phyloP scores from a whole-genome alignment of 2,113 vertebrate species.

The Speoplatyrhinus poulsoni region DNA sequence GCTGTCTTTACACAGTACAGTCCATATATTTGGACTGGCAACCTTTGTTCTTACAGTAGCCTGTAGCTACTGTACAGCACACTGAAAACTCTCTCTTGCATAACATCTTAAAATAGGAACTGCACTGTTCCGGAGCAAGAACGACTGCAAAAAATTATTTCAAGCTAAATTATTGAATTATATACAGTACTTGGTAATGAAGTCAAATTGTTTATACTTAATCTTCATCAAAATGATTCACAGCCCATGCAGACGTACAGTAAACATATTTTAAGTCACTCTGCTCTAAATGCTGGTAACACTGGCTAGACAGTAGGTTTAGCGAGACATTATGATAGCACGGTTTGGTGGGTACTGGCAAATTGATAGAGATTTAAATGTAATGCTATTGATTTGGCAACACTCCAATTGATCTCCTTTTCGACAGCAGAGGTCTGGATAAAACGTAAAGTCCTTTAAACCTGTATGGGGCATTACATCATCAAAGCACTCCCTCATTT shows the following conservation, averaged over 20 bases:
- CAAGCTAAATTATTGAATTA: neutral
- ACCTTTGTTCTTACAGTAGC: conserved; percentile 35
- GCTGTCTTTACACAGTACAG: conserved; percentile 51
- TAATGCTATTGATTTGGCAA: conserved; percentile 66
- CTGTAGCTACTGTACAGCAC: conserved; percentile 17
- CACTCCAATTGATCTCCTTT: conserved; percentile 57
- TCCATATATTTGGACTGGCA: conserved; percentile 56
- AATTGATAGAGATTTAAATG: conserved; percentile 62
- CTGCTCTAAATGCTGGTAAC: neutral
- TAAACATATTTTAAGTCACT: conserved; percentile 15
- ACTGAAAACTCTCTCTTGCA: conserved; percentile 36
- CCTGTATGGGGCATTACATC: conserved; percentile 55
- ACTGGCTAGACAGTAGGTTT: conserved; percentile 17
- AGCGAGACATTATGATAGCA: conserved; percentile 42
- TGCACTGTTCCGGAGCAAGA: conserved; percentile 15
- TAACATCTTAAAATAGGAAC: conserved; percentile 35
- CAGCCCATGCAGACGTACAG: neutral
- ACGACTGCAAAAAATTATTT: neutral
- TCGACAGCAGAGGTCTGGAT: conserved; percentile 54
- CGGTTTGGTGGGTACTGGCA: conserved; percentile 38
- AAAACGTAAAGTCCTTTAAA: conserved; percentile 63
- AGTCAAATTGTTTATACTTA: neutral
- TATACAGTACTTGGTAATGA: conserved; percentile 1
- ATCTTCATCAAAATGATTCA: conserved; percentile 3
- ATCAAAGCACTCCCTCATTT: conserved; percentile 51